A percentile compares a stretch with the other conserved stretches of the same genome.
Evolutionary conservation across 2,113 vertebrate genomes (phyloP).

Genomic region (Bungarus multicinctus): DNA sequence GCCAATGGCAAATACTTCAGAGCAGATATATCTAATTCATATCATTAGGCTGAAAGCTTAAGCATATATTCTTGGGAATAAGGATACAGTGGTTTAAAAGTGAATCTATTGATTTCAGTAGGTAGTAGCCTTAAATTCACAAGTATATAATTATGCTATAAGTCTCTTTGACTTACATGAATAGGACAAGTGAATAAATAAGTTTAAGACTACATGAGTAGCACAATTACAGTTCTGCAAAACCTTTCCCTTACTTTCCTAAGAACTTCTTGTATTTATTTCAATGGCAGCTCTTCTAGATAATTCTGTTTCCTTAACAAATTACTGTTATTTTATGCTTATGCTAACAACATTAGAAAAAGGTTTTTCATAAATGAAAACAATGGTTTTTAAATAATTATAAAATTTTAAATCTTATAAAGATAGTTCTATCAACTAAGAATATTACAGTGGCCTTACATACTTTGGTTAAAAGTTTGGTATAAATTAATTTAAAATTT

Average conservation of each 20-base stretch:
- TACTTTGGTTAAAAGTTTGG: too few relatives aligned
- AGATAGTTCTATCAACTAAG: neutral
- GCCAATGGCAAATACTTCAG: neutral
- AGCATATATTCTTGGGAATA: neutral
- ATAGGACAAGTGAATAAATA: neutral
- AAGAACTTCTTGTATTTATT: neutral
- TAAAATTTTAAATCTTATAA: too few relatives aligned
- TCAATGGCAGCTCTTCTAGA: too few relatives aligned
- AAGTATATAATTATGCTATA: neutral
- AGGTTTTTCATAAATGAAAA: too few relatives aligned
- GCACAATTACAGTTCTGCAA: neutral
- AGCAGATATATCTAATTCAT: neutral
- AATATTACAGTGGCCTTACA: too few relatives aligned
- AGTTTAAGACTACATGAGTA: neutral
- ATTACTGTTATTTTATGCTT: too few relatives aligned
- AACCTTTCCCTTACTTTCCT: neutral
- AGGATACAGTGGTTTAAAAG: neutral
- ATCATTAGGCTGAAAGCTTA: neutral
- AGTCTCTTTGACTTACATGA: neutral
- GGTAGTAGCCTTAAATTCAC: neutral
- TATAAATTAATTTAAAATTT: too few relatives aligned
- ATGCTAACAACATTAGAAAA: too few relatives aligned
- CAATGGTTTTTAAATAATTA: too few relatives aligned
- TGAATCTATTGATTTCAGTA: neutral
- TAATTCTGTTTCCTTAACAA: neutral